Evolutionary conservation across 2,113 vertebrate genomes (phyloP), one percentile per base, ranked within the genome.

Genomic region (Rhinichthys klamathensis): DNA sequence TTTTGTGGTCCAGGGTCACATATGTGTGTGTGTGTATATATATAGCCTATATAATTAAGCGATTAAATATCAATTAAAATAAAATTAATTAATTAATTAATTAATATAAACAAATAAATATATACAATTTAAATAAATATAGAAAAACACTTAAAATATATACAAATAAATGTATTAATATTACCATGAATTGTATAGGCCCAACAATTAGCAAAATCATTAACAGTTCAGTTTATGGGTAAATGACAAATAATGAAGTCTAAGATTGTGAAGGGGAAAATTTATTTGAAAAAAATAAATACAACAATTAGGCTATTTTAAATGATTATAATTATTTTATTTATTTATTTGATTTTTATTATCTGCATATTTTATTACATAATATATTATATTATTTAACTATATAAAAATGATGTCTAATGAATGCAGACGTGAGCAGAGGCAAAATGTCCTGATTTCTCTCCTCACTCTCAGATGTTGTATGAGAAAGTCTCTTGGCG

Each of bases 401-500:
- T 35, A 67, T 3, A 32, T 35, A 18, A 32, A 32, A 67, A 4
- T 18, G 6, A 35, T 67, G 27, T 67, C 6, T 35, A 32, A 35
- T 21, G 65, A 69, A 35, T 69, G 18, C 1, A 69, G 65, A 69
- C 8, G 0, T 69, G 65, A 69, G 65, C 30, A 35, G 65, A 69
- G 16, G 30, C 32, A 38, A 21, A 21, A 21, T 38, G 65, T 38
- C 16, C 65, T 38, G 65, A 21, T 69, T 69, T 38, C 65, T 9
- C 21, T 38, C 32, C 8, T 70, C 67, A 38, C 32, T 70, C 67
- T 70, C 35, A 38, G 16, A 69, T 23, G 51, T 18, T 70, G 65
- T 69, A 23, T 38, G 67, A 70, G 67, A 41, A 70, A 70, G 67
- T 41, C 32, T 70, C 67, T 38, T 70, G 18, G 67, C 18, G 67